Percentiles rank a stretch among this genome's conserved stretches.
These are phyloP conservation scores for Drosophila parabipectinata DNA, from an alignment of 1,140 invertebrate genomes.

Conservation along the genomic window DNA sequence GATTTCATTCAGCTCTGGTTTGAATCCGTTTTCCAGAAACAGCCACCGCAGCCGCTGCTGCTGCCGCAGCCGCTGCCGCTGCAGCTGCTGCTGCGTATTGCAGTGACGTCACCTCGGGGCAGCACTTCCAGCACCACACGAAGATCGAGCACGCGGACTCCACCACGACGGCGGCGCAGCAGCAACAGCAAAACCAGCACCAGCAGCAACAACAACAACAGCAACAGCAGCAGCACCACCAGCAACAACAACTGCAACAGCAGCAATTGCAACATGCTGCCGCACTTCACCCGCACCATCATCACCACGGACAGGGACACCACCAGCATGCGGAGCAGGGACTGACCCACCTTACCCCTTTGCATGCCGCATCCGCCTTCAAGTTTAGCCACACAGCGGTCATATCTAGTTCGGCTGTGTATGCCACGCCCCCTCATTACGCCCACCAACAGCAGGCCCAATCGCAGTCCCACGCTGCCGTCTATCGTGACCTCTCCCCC, in stretches of 20 bases:
- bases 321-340: conserved; percentile 56
- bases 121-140: conserved; percentile 72
- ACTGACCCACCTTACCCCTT: conserved; percentile 61
- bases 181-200: conserved; percentile 33
- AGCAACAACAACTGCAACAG: conserved; percentile 50
- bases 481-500: conserved; percentile 66
- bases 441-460: conserved; percentile 62
- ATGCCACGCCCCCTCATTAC: conserved; percentile 62
- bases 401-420: conserved; percentile 71
- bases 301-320: conserved; percentile 58
- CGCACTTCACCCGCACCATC: conserved; percentile 44
- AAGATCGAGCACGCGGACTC: conserved; percentile 77
- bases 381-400: conserved; percentile 77
- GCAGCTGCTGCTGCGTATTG: conserved; percentile 66
- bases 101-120: conserved; percentile 66
- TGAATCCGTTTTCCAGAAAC: conserved; percentile 49
- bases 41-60: conserved; percentile 51
- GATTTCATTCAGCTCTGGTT: conserved; percentile 48
- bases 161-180: conserved; percentile 63
- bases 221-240: conserved; percentile 57
- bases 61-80: conserved; percentile 58
- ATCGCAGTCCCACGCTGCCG: conserved; percentile 43
- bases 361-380: conserved; percentile 68
- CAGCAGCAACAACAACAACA: conserved; percentile 53
- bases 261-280: conserved; percentile 58